Evolutionary conservation across 2,113 vertebrate species (phyloP), one percentile per base, ranked within the genome.

Genomic region (Tenrec ecaudatus): DNA sequence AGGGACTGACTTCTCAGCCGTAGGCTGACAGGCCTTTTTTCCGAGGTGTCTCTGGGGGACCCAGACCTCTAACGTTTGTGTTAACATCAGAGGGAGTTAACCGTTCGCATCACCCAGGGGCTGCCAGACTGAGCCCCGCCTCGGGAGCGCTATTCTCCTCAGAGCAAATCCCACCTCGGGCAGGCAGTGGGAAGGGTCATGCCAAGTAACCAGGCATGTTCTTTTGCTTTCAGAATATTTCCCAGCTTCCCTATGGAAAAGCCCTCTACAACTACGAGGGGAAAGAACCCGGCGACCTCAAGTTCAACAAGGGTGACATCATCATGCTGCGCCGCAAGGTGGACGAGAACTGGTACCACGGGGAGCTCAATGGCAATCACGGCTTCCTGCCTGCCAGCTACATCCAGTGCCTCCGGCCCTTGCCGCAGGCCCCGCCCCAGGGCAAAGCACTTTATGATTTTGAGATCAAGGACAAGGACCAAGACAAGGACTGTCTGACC

Each of bases 401-500:
- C 93, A 98, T 99, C 97, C 99, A 99, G 97, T 98, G 99, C 94
- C 97, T 99, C 94, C 98, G 98, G 94, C 99, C 99, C 9, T 98
- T 99, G 96, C 99, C 99, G 0, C 99, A 99, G 85, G 98, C 99
- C 57, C 99, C 98, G 0, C 99, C 99, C 79, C 99, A 99, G 96
- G 99, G 99, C 95, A 99, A 99, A 98, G 99, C 99, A 5, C 98
- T 99, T 97, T 99, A 99, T 0, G 99, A 99, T 98, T 99, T 99
- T 69, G 99, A 99, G 98, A 99, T 99, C 96, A 99, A 99, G 97
- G 99, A 99, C 97, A 99, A 99, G 97, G 99, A 99, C 97, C 99
- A 99, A 97, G 99, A 99, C 97, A 99, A 99, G 96, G 99, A 99
- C 97, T 99, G 99, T 95, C 97, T 99, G 98, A 98, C 99, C 76